Percentiles rank a stretch among this genome's conserved stretches.
Evolutionary conservation across 2,113 vertebrate species (phyloP).

Genomic region (Daubentonia madagascariensis): DNA sequence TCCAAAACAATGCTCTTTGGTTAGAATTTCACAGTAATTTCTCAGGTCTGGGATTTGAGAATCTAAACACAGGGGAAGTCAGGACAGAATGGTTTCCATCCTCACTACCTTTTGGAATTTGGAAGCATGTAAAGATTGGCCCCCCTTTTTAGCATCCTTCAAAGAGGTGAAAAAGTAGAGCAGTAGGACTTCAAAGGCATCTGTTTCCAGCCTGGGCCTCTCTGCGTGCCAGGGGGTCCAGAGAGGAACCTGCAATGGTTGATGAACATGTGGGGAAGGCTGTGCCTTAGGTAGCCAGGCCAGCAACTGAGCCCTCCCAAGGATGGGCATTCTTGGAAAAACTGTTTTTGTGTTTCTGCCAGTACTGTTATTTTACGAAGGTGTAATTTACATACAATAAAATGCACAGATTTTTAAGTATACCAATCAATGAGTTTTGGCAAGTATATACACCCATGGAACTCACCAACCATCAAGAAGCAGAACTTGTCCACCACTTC

Average conservation of each 20-base stretch:
- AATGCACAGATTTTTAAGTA: neutral
- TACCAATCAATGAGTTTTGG: neutral
- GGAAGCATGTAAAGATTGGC: neutral
- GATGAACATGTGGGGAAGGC: neutral
- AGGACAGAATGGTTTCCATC: neutral
- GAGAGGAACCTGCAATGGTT: neutral
- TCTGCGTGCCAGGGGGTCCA: neutral
- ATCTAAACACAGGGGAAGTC: neutral
- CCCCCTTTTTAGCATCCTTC: neutral
- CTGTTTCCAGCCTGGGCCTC: neutral
- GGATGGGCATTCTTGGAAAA: neutral
- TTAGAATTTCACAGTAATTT: neutral
- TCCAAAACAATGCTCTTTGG: fast-evolving
- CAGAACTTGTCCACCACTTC: neutral
- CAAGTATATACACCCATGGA: neutral
- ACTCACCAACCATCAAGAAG: neutral
- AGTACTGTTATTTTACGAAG: neutral
- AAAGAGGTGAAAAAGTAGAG: conserved; percentile 28
- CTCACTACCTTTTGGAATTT: neutral
- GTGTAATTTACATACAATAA: neutral
- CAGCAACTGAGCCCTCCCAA: neutral
- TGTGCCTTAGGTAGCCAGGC: neutral
- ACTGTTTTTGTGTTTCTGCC: neutral
- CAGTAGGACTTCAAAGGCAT: neutral
- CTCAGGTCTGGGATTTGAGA: neutral